Conservation (phyloP, 1,140 invertebrate genomes). For the Dendrolimus punctatus region DNA sequence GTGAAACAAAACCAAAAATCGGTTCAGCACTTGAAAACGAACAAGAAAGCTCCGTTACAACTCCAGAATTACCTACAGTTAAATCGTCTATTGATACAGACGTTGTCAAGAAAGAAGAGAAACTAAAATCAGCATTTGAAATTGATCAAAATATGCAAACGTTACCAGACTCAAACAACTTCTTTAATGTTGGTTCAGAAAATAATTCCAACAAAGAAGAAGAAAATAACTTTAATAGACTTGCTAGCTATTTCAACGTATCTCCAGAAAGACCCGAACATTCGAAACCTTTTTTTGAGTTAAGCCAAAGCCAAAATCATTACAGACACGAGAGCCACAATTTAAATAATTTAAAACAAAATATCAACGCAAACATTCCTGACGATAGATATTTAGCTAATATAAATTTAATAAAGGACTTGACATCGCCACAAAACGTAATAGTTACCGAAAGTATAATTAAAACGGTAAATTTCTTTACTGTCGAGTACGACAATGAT, state of each 20-base stretch:
- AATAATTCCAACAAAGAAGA: neutral
- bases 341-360: slow-evolving; percentile 5
- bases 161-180: too few species aligned
- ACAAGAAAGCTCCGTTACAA: too few species aligned
- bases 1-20: too few species aligned
- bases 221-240: slow-evolving; percentile 29
- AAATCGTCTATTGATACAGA: too few species aligned
- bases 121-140: too few species aligned
- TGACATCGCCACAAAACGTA: slow-evolving; percentile 36
- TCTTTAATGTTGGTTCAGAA: too few species aligned
- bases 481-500: slow-evolving; percentile 33
- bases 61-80: too few species aligned
- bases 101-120: too few species aligned
- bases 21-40: too few species aligned
- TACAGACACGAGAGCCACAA: slow-evolving; percentile 30
- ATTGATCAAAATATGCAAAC: too few species aligned
- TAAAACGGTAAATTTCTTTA: slow-evolving; percentile 52
- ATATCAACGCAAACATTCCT: slow-evolving; percentile 22
- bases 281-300: slow-evolving; percentile 67
- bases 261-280: slow-evolving; percentile 37
- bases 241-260: slow-evolving; percentile 54
- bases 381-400: slow-evolving; percentile 13
- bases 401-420: slow-evolving; percentile 43
- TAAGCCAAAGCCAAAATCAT: slow-evolving; percentile 62
- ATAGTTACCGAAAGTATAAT: slow-evolving; percentile 30